These are phyloP conservation scores for Gavia stellata DNA, from an alignment of 2,113 vertebrate genomes.

Conservation along the genomic window DNA sequence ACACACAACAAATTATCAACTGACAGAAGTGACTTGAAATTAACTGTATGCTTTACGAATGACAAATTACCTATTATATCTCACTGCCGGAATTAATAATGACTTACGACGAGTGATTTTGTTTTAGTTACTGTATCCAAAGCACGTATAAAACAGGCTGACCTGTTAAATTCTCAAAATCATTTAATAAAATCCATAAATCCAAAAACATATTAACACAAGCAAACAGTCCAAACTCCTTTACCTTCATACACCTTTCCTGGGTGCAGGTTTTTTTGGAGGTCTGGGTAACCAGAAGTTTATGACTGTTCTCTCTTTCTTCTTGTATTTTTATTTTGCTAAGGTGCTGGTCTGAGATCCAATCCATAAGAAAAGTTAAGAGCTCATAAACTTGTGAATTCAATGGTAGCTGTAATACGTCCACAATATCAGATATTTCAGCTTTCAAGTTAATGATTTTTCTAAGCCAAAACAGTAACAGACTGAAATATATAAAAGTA, in stretches of 20 bases:
- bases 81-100: not conserved
- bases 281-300: not conserved
- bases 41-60: not conserved
- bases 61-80: not conserved
- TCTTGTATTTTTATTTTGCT: slow-evolving; percentile 60
- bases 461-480: not conserved
- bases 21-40: not conserved
- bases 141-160: not conserved
- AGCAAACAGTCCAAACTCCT: not conserved
- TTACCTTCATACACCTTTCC: slow-evolving; percentile 85
- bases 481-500: not conserved
- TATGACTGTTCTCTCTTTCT: slow-evolving; percentile 31
- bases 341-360: slow-evolving; percentile 78
- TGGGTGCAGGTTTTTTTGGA: slow-evolving; percentile 51
- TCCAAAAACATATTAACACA: not conserved
- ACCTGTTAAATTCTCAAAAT: not conserved
- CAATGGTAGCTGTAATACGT: slow-evolving; percentile 55
- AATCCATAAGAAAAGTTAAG: slow-evolving; percentile 80
- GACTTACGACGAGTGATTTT: not conserved
- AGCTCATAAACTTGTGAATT: slow-evolving; percentile 74
- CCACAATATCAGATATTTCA: not conserved
- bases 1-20: not conserved
- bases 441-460: not conserved
- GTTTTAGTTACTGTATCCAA: not conserved
- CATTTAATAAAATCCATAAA: accelerated